A percentile compares a stretch with the other conserved stretches of the same genome.
Evolutionary conservation across 2,888 invertebrate genomes (phyloP).

Genomic region (Thumatha senex): DNA sequence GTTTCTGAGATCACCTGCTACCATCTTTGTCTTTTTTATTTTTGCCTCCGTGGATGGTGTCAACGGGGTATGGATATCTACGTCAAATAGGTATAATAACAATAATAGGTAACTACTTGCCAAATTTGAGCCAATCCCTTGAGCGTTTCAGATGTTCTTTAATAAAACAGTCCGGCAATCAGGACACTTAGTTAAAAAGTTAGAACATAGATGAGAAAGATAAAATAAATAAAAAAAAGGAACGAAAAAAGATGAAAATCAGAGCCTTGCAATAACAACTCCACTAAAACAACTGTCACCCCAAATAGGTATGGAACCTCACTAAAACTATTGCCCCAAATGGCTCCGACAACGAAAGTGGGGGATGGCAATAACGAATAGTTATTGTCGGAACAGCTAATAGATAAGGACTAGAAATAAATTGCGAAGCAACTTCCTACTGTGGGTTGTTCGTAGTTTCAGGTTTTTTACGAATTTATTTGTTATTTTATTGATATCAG

Average conservation of each 20-base stretch:
- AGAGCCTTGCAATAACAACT: constrained; percentile 2
- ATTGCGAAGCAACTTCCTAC: constrained; percentile 28
- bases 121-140: too few species aligned
- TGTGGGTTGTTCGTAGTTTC: constrained; percentile 19
- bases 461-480: neutral
- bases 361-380: constrained; percentile 57
- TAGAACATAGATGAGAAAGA: too few species aligned
- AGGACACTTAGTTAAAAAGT: neutral
- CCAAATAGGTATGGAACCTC: constrained; percentile 2
- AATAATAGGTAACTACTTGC: too few species aligned
- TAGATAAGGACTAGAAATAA: constrained; percentile 51
- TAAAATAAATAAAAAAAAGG: too few species aligned
- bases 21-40: too few species aligned
- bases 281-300: constrained; percentile 18
- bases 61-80: too few species aligned
- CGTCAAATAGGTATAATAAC: too few species aligned
- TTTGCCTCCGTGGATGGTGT: too few species aligned
- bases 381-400: constrained; percentile 53
- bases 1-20: too few species aligned
- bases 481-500: constrained; percentile 11
- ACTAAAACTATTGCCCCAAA: constrained; percentile 18
- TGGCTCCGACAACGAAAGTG: constrained; percentile 14
- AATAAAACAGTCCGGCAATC: too few species aligned
- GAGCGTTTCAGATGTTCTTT: too few species aligned
- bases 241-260: neutral